Evolutionary conservation across 1,140 invertebrate species (phyloP), one percentile per base, ranked within the genome.

Genomic region (Neomicropteryx cornuta): DNA sequence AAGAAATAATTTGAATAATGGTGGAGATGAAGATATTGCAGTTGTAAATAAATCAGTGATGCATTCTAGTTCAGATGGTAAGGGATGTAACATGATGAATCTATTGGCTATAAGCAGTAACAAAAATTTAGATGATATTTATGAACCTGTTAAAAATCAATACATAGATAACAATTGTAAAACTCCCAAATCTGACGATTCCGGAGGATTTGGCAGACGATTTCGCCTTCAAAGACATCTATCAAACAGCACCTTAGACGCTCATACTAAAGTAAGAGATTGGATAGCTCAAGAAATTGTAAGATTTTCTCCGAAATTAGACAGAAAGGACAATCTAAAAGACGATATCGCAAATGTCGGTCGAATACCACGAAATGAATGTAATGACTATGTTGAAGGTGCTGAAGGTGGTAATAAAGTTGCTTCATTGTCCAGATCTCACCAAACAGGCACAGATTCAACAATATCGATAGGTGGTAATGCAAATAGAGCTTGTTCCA

Each of bases 201-300:
- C 66, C 4, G 66, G 66, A 6, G 66, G 66, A 28, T 69, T 69
- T 45, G 66, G 73, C 21, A 60, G 74, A 45, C 60, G 71, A 28
- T 79, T 76, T 44, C 77, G 79, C 56, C 59, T 81, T 6, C 74
- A 77, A 11, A 58, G 82, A 23, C 77, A 83, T 49, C 72, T 81
- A 46, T 86, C 83, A 1, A 76, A 71, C 8, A 87, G 83, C 32
- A 87, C 84, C 0, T 77, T 89, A 41, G 84, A 87, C 52, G 81
- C 85, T 0, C 81, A 87, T 49, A 81, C 83, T 8, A 87, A 87
- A 68, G 85, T 89, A 2, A 72, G 77, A 38, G 82, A 87, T 38
- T 89, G 85, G 85, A 89, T 89, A 45, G 75, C 81, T 2, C 71
- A 82, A 44, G 80, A 81, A 62, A 76, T 81, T 31, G 72, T 79